Conservation (phyloP, 2,888 invertebrate species). For the Cecidostiba fungosa region DNA sequence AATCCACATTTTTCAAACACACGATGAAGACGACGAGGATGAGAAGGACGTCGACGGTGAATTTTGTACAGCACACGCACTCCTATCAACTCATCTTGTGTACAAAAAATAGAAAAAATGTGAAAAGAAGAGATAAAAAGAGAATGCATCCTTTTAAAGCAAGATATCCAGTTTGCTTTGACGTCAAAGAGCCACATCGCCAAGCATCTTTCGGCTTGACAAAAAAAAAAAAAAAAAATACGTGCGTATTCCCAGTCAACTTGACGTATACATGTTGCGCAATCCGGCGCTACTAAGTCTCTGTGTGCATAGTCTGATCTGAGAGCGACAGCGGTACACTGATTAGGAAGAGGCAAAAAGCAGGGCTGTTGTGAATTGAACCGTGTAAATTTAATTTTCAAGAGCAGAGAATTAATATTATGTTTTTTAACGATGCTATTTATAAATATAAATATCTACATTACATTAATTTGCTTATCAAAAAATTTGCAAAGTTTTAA, state of each 20-base stretch:
- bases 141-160: conserved; percentile 16
- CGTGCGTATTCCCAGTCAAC: background rate
- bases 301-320: background rate
- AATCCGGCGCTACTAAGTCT: background rate
- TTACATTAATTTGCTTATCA: too few relatives aligned
- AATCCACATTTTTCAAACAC: background rate
- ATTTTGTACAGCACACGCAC: background rate
- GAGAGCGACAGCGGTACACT: background rate
- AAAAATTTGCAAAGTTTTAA: too few relatives aligned
- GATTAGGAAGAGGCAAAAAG: background rate
- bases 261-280: background rate
- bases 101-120: background rate
- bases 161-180: conserved; percentile 32
- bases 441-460: too few relatives aligned
- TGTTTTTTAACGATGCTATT: background rate
- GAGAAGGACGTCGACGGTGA: conserved; percentile 18
- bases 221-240: conserved; percentile 14
- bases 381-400: background rate
- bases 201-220: background rate
- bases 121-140: background rate
- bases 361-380: background rate
- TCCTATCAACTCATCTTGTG: background rate
- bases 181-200: background rate
- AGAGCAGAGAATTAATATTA: background rate
- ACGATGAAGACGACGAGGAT: background rate